phyloP scores from a whole-genome alignment of 2,113 vertebrate species.

The Scatophagus argus region DNA sequence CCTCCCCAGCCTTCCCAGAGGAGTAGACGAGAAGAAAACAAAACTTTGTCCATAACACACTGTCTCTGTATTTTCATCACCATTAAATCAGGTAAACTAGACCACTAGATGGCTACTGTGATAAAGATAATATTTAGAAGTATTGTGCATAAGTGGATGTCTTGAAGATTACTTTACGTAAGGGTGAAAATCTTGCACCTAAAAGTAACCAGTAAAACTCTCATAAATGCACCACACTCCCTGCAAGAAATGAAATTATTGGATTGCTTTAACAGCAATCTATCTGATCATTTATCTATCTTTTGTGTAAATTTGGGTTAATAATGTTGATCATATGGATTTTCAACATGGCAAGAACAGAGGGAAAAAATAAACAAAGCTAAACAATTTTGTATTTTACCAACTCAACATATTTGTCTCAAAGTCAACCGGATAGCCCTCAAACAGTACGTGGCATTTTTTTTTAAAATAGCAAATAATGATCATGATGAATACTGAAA shows the following conservation, averaged over 20 bases:
- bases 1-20: constrained; percentile 32
- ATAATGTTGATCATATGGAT: not conserved
- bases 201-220: not conserved
- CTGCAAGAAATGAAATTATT: not conserved
- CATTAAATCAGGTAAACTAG: constrained; percentile 13
- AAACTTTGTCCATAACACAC: constrained; percentile 20
- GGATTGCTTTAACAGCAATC: not conserved
- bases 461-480: not conserved
- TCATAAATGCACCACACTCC: not conserved
- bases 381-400: not conserved
- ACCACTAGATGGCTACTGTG: not conserved
- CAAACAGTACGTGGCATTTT: too few species aligned
- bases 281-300: too few species aligned
- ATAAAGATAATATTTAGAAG: not conserved
- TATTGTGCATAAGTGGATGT: not conserved
- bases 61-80: constrained; percentile 29
- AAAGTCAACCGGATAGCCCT: not conserved
- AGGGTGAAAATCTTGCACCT: not conserved
- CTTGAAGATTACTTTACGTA: constrained; percentile 10
- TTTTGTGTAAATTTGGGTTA: not conserved
- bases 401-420: not conserved
- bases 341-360: not conserved
- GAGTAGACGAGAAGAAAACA: constrained; percentile 17
- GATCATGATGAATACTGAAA: not conserved
- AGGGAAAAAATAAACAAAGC: not conserved